These are phyloP conservation scores for Mactra quadrangularis DNA, from an alignment of 1,140 invertebrate genomes.

Conservation along the genomic window DNA sequence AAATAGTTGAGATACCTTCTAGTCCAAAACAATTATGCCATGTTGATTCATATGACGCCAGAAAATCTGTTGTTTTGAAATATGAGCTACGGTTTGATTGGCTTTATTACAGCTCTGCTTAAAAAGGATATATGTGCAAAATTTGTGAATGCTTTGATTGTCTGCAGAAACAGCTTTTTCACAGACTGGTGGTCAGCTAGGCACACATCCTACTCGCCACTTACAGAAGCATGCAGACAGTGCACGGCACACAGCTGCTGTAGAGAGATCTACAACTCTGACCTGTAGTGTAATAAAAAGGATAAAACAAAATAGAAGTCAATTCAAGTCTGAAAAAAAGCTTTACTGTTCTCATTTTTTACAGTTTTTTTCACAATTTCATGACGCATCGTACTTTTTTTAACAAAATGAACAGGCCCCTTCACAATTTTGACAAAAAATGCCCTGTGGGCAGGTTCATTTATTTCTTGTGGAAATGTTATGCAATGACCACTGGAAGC, in stretches of 20 bases:
- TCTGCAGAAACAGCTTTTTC: no score
- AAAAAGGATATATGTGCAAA: conserved; percentile 4
- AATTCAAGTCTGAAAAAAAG: no score
- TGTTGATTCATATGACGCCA: conserved; percentile 21
- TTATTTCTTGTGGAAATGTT: conserved; percentile 59
- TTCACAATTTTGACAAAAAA: no score
- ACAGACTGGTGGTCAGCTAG: conserved; percentile 2
- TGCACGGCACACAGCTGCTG: conserved; percentile 35
- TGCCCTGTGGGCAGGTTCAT: conserved; percentile 57
- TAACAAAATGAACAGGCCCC: no score
- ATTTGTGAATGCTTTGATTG: conserved; percentile 11
- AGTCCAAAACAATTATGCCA: conserved; percentile 22
- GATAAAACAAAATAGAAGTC: no score
- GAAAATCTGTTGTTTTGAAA: background rate
- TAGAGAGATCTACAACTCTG: background rate
- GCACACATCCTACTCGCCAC: conserved; percentile 50
- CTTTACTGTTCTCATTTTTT: no score
- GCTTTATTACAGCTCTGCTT: background rate
- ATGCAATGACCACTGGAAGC: no score
- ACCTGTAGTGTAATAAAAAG: background rate
- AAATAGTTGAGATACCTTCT: conserved; percentile 5
- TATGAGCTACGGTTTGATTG: background rate
- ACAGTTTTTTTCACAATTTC: no score
- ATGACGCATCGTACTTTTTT: no score
- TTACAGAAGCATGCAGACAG: conserved; percentile 49